Percentiles rank a stretch among this genome's conserved stretches.
Conservation (phyloP, 2,888 invertebrate genomes). For the Arge pagana region DNA sequence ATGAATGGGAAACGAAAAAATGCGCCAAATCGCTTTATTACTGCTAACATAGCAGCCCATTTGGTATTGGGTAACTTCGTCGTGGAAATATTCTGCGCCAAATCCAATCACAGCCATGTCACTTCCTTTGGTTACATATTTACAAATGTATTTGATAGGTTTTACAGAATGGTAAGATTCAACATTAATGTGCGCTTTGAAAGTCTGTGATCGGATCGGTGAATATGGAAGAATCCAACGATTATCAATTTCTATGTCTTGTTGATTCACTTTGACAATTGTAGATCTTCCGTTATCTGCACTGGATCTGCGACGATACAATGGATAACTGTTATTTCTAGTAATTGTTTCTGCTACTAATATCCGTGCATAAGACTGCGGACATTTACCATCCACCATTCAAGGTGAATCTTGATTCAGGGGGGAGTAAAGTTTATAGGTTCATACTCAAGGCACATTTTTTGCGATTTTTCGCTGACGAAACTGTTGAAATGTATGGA, state of each 20-base stretch:
- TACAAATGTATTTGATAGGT: conserved; percentile 54
- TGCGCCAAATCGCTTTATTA: conserved; percentile 41
- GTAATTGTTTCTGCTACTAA: conserved; percentile 43
- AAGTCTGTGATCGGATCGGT: conserved; percentile 35
- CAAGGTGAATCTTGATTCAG: no score
- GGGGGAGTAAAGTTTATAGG: no score
- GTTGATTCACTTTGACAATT: conserved; percentile 24
- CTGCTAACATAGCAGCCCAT: conserved; percentile 41
- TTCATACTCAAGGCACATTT: no score
- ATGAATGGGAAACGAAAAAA: conserved; percentile 33
- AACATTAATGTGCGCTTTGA: conserved; percentile 51
- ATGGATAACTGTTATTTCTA: conserved; percentile 47
- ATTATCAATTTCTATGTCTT: no score
- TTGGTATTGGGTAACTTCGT: conserved; percentile 38
- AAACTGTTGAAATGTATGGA: no score
- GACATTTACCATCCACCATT: conserved; percentile 38
- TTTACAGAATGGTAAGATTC: conserved; percentile 55
- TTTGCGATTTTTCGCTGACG: no score
- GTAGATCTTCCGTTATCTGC: conserved; percentile 35
- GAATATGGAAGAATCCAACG: conserved; percentile 35
- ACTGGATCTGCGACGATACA: conserved; percentile 42
- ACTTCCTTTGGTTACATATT: conserved; percentile 56
- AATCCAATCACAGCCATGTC: conserved; percentile 49
- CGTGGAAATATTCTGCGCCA: conserved; percentile 23
- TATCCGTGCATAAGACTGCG: conserved; percentile 35